Evolutionary conservation across 1,140 invertebrate genomes (phyloP).

Genomic region (Tyrophagus putrescentiae): DNA sequence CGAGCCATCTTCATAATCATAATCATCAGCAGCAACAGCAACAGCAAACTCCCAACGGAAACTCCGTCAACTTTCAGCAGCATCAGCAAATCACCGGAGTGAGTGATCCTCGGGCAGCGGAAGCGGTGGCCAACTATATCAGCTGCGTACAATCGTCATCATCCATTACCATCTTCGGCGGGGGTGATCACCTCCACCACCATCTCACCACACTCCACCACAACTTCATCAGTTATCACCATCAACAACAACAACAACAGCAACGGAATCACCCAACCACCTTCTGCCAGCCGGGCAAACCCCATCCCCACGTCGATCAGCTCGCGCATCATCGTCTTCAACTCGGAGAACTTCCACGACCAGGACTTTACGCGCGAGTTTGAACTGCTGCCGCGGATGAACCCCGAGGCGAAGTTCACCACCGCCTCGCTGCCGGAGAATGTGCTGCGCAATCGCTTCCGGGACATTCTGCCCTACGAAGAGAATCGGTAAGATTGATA

Average conservation of each 20-base stretch:
- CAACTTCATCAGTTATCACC: too few species aligned
- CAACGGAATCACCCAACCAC: background rate
- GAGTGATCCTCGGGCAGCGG: background rate
- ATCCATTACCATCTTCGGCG: too few species aligned
- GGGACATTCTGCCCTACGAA: slow-evolving; percentile 70
- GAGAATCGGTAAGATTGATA: slow-evolving; percentile 42
- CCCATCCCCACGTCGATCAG: background rate
- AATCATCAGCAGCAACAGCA: slow-evolving; percentile 1
- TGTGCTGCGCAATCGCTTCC: slow-evolving; percentile 42
- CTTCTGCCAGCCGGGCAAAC: background rate
- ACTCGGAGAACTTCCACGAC: slow-evolving; percentile 61
- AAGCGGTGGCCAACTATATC: background rate
- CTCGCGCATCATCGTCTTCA: slow-evolving; percentile 56
- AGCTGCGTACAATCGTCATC: background rate
- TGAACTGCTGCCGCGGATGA: slow-evolving; percentile 64
- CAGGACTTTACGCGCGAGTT: slow-evolving; percentile 69
- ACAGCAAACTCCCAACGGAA: background rate
- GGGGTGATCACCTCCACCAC: background rate
- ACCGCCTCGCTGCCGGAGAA: slow-evolving; percentile 51
- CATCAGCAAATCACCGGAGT: too few species aligned
- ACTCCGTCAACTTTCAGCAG: background rate
- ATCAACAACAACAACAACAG: background rate
- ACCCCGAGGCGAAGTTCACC: slow-evolving; percentile 48
- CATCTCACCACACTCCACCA: too few species aligned
- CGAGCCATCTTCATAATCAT: too few species aligned